phyloP scores from a whole-genome alignment of 1,140 invertebrate species.

The Plectus sambesii region DNA sequence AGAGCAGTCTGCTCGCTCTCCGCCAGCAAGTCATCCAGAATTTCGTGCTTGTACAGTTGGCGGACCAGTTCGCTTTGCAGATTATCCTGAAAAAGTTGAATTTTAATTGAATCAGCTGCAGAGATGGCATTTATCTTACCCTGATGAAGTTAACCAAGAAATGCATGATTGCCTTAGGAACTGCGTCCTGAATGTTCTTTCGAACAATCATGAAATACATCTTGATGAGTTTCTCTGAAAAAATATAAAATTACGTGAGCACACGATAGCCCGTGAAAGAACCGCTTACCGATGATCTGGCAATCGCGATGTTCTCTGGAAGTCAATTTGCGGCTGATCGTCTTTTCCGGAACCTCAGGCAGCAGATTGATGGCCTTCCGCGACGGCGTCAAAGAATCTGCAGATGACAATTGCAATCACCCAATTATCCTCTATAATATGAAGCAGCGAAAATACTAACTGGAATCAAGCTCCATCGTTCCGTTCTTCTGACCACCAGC shows the following conservation, averaged over 20 bases:
- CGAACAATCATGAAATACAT: constrained; percentile 97
- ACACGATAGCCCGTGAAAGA: constrained; percentile 3
- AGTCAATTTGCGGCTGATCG: constrained; percentile 61
- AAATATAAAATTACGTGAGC: constrained; percentile 7
- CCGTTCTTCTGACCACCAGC: too few species aligned
- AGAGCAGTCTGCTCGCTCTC: constrained; percentile 95
- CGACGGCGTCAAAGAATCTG: too few species aligned
- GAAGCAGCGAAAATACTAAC: too few species aligned
- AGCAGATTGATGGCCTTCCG: constrained; percentile 16
- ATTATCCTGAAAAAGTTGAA: constrained; percentile 57
- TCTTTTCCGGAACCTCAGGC: constrained; percentile 17
- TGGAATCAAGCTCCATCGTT: too few species aligned
- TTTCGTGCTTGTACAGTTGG: constrained; percentile 89
- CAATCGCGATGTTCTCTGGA: constrained; percentile 87
- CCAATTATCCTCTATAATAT: too few species aligned
- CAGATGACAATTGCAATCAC: too few species aligned
- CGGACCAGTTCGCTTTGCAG: constrained; percentile 94
- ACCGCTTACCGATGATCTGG: constrained; percentile 76
- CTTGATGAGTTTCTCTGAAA: constrained; percentile 76
- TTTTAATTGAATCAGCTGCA: not conserved
- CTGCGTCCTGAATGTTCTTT: constrained; percentile 95
- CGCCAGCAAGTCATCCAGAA: constrained; percentile 78
- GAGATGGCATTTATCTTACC: constrained; percentile 7
- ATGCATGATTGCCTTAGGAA: constrained; percentile 99
- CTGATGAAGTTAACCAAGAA: constrained; percentile 79